Base-by-base conservation (phyloP, 2,888 invertebrate genomes). In the Brachycybe producta region DNA sequence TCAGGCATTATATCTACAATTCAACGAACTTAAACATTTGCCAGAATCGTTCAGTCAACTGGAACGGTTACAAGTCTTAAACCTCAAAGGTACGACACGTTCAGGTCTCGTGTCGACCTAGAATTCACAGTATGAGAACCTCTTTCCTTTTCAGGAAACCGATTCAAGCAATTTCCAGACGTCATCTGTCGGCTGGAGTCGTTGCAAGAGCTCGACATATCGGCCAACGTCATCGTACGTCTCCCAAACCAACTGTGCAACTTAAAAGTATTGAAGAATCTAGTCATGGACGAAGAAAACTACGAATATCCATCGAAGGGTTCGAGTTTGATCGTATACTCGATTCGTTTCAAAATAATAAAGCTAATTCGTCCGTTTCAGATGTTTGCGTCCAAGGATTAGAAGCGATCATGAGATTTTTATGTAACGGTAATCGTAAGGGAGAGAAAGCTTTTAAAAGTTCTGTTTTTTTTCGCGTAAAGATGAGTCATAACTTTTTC, bases 91-190 rank as follows among this genome's bases (percentile, higher is more conserved):
- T 51, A 36, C 5, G 13, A 39, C 15, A 19, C 7, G n/a, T 19
- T 3, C 5, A 32, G 2, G 2, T 2, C 15, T 15, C 17, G 34
- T 24, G 43, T n/a, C n/a, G 3, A 40, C 24, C 26, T 24, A 41
- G 13, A 24, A 27, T 28, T 27, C 41, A 24, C 30, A 30, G 5
- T 24, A 7, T 42, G 8, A 27, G 7, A 44, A 34, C 5, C 5
- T 5, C 2, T 7, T 24, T 35, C n/a, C n/a, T 27, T 50, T 13
- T 24, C 32, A 52, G 52, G 45, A 19, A 52, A 52, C 19, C 27
- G 32, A 24, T 44, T 52, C 39, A 38, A 40, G 39, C 45, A 17
- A 27, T 52, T 52, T 49, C 52, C 52, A 19, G 39, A 17, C 32
- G 26, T 45, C 7, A 13, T 50, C 15, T 50, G 52, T 21, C 39